Evolutionary conservation across 2,797 vertebrate genomes (phyloP).

Genomic region (Pantherophis alleghaniensis): DNA sequence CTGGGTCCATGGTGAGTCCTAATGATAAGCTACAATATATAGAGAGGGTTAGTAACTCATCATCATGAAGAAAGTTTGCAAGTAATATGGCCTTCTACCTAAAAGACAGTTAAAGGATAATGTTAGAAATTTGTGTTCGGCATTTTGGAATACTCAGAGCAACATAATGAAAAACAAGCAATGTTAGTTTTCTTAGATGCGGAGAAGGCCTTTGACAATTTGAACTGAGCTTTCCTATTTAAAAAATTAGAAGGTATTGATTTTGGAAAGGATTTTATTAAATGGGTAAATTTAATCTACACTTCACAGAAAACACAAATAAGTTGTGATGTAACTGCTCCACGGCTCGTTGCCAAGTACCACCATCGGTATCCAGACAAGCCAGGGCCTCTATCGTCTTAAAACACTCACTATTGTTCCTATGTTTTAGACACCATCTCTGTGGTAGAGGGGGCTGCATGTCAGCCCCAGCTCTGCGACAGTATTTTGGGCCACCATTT

Average conservation of each 20-base stretch:
- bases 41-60: no score
- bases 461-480: no score
- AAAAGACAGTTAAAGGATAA: neutral
- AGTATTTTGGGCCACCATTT: no score
- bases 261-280: neutral
- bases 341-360: no score
- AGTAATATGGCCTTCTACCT: neutral
- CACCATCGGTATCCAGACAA: no score
- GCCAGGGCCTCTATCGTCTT: no score
- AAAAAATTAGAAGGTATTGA: neutral
- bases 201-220: neutral
- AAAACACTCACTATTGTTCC: no score
- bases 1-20: neutral
- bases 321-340: neutral
- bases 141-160: neutral
- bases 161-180: neutral
- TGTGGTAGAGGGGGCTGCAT: no score
- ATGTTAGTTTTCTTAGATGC: neutral
- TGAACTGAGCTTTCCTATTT: neutral
- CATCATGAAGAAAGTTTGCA: neutral
- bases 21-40: neutral
- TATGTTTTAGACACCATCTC: no score
- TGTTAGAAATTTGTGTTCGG: neutral
- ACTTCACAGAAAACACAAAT: neutral
- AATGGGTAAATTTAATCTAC: neutral